Conservation (phyloP, 2,797 vertebrate species). For the Poecilia wingei region DNA sequence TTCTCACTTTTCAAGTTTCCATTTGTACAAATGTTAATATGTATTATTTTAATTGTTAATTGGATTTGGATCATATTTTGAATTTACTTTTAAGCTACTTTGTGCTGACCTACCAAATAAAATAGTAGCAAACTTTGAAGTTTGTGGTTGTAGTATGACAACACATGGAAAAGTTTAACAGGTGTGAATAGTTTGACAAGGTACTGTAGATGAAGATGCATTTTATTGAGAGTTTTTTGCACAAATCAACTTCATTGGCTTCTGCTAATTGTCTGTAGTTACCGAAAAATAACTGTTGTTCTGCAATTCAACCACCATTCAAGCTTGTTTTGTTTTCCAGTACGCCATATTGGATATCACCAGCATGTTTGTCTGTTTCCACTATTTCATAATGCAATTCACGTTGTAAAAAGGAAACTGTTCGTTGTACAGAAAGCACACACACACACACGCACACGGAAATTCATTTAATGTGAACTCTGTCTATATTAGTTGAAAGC, state of each 20-base stretch:
- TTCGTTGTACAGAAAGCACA: slow-evolving; percentile 42
- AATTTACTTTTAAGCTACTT: background rate
- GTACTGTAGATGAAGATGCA: background rate
- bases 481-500: slow-evolving; percentile 43
- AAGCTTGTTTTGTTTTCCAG: slow-evolving; percentile 19
- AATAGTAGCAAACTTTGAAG: background rate
- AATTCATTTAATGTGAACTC: slow-evolving; percentile 41
- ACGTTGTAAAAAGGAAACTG: slow-evolving; percentile 41
- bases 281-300: background rate
- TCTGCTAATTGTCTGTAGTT: background rate
- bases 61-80: no score
- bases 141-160: background rate
- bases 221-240: background rate
- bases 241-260: slow-evolving; percentile 1
- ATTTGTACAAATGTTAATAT: background rate
- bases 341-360: slow-evolving; percentile 33
- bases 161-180: background rate
- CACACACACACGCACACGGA: slow-evolving; percentile 15
- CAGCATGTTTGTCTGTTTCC: slow-evolving; percentile 21
- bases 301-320: slow-evolving; percentile 2
- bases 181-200: background rate
- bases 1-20: background rate
- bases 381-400: slow-evolving; percentile 8
- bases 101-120: background rate
- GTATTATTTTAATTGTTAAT: background rate